A percentile compares a stretch with the other conserved stretches of the same genome.
Evolutionary conservation across 2,797 vertebrate species (phyloP).

Genomic region (Hirundo rustica): DNA sequence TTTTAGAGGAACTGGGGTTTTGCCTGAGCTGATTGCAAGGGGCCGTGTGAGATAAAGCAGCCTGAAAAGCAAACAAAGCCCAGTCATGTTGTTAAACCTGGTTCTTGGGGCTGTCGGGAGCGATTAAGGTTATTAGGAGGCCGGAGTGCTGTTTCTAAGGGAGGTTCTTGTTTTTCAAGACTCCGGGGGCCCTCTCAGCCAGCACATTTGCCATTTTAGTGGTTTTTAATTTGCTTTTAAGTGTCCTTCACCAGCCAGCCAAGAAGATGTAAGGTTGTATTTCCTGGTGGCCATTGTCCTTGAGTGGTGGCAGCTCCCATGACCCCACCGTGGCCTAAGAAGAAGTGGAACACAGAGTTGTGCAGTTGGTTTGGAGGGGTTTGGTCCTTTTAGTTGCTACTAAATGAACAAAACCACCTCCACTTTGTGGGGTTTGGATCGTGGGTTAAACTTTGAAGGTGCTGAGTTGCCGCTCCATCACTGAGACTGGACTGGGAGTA

Average conservation of each 20-base stretch:
- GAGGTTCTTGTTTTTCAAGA: slow-evolving; percentile 30
- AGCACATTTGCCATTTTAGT: neutral
- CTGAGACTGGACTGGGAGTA: neutral
- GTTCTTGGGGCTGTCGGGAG: neutral
- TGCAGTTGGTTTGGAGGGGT: neutral
- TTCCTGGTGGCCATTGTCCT: neutral
- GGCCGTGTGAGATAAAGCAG: slow-evolving; percentile 4
- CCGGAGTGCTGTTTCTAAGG: neutral
- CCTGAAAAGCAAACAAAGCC: neutral
- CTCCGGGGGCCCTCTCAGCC: neutral
- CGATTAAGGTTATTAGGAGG: slow-evolving; percentile 42
- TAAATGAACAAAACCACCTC: neutral
- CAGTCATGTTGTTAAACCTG: neutral
- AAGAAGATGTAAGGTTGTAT: neutral
- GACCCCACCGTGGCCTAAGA: rapidly evolving
- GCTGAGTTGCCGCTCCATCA: neutral
- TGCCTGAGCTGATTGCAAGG: neutral
- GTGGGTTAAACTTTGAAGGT: neutral
- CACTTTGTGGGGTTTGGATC: neutral
- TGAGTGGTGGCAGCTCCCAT: rapidly evolving
- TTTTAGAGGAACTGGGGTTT: neutral
- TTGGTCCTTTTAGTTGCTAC: neutral
- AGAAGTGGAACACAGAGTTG: neutral
- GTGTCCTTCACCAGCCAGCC: neutral
- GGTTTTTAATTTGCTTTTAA: neutral